Base-by-base conservation (phyloP, 2,797 vertebrate genomes). In the Nannoperca australis region DNA sequence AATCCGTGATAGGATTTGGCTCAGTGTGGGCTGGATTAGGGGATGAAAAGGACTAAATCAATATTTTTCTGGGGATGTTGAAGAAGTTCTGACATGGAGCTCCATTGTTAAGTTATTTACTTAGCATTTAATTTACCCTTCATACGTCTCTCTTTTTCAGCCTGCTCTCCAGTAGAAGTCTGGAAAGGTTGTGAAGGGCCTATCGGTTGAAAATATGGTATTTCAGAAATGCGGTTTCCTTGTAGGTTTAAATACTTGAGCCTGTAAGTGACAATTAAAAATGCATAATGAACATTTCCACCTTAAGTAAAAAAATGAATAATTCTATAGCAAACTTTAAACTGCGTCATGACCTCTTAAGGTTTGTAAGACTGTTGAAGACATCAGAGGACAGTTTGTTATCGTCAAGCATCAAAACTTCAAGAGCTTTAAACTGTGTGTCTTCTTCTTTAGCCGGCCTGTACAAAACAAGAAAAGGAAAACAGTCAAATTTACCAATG, bases 381-480 rank as follows among this genome's bases (percentile, higher is more conserved):
- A 96, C 91, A 0, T 64, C 87, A 3, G 94, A 95, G 38, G 95
- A 91, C 27, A 99, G 91, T 49, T 70, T 88, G 84, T 97, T 98
- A 74, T 97, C 94, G 70, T 97, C 96, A 49, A 98, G 90, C 84
- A 92, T 94, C 77, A 98, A 88, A 13, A 96, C 92, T 88, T 97
- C 95, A 55, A 97, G 94, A n/a, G 87, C 84, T 3, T 85, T 87
- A 85, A 97, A 98, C 47, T 50, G 89, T 8, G 78, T 3, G 14
- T 59, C 67, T 59, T 70, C 64, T 3, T 59, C 74, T 42, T 76
- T 11, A 36, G 59, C 24, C 1, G 38, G 36, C 70, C 92, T 94
- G 70, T 8, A 65, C 14, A 17, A n/a, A 1, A 49, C 0, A 51
- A 40, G n/a, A 20, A 2, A 32, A 22, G 34, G 68, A n/a, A 58